Evolutionary conservation across 2,888 invertebrate genomes (phyloP).

Genomic region (Embidobia sp.): DNA sequence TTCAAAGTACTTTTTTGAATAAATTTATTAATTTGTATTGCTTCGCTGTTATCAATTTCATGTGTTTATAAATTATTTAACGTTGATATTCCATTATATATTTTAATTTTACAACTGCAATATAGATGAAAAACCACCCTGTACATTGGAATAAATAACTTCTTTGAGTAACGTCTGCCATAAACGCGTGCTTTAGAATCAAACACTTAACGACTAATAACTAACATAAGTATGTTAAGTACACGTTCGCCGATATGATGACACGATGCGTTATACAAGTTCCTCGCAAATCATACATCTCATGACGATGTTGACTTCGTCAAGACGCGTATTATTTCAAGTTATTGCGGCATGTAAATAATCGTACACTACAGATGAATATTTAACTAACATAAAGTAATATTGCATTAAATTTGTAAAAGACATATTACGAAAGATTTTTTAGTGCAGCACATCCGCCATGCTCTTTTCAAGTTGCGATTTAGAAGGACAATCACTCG

Average conservation of each 20-base stretch:
- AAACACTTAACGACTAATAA: constrained; percentile 53
- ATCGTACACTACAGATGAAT: constrained; percentile 53
- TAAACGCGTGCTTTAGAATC: constrained; percentile 8
- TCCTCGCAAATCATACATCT: constrained; percentile 51
- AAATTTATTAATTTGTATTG: too few species aligned
- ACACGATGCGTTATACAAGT: constrained; percentile 60
- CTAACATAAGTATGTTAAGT: constrained; percentile 46
- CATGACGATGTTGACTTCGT: constrained; percentile 38
- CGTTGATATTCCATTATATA: too few species aligned
- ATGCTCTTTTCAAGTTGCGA: constrained; percentile 48
- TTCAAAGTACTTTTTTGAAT: too few species aligned
- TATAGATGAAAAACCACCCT: too few species aligned
- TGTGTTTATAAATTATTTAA: too few species aligned
- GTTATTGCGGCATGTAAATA: constrained; percentile 61
- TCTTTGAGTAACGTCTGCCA: neutral
- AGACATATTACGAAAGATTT: constrained; percentile 53
- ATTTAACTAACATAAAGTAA: constrained; percentile 62
- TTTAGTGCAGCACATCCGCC: constrained; percentile 60
- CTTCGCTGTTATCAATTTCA: too few species aligned
- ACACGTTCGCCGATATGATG: constrained; percentile 57
- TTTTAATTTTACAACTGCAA: too few species aligned
- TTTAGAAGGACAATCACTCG: constrained; percentile 60
- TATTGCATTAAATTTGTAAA: constrained; percentile 63
- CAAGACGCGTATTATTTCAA: constrained; percentile 48
- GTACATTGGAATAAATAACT: neutral